Base-by-base conservation (phyloP, 1,140 invertebrate genomes). In the Conus ventricosus region DNA sequence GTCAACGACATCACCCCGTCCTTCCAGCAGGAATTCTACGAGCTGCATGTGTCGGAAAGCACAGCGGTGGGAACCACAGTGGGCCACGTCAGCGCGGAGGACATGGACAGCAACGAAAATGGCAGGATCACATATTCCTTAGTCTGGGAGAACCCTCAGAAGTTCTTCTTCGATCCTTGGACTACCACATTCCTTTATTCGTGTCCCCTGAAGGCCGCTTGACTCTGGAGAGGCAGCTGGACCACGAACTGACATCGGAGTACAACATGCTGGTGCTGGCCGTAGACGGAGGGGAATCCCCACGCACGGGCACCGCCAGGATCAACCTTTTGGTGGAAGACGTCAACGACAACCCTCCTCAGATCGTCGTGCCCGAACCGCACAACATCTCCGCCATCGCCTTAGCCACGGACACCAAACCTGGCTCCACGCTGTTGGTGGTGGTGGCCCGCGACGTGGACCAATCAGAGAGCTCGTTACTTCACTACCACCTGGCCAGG, bases 311-410 rank as follows among this genome's bases (percentile, higher is more conserved):
- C 84, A 87, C 89, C 39, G 88, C 88, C 76, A 78, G 85, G 3
- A 89, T 99, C 7, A 95, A 96, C 23, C 96, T 99, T 2, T 95
- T 96, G 5, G 96, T 99, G 0, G 93, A 96, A 1, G 98, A 99
- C 93, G 97, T 97, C 91, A 99, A 99, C 94, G 98, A 99, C 94
- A 98, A 99, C 93, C 96, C 96, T 83, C 98, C 98, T 0, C 95
- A 97, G 17, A 98, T 98, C 93, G 96, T 97, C 5, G 93, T 96
- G 96, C 85, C 98, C 98, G 92, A 96, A 97, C 60, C 51, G 87
- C n/a, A 53, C 96, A 91, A 89, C 85, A 87, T 63, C 51, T 82
- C 90, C 17, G 57, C 85, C 23, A 55, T 91, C 15, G 63, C 87
- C 23, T 51, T 89, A 10, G 75, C 87, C 54, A 87, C 83, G 53